phyloP scores from a whole-genome alignment of 2,113 vertebrate species.

The Leiothrix lutea region DNA sequence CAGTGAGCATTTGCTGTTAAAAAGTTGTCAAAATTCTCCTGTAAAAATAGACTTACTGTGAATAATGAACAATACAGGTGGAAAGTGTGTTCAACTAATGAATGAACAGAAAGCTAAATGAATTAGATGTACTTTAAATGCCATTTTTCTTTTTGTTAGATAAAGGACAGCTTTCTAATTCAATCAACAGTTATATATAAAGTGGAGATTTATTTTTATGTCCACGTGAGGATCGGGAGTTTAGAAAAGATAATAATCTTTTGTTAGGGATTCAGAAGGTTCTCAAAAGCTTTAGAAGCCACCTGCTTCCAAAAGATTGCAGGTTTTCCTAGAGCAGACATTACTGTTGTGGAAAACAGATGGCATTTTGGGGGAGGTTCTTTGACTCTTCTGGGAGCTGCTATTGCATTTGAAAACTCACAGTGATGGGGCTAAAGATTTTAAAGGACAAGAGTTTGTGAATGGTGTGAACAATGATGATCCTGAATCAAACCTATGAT shows the following conservation, averaged over 20 bases:
- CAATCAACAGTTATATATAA: background rate
- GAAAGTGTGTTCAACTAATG: slow-evolving; percentile 32
- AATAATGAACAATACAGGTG: slow-evolving; percentile 46
- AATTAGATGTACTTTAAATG: background rate
- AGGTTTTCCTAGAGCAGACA: background rate
- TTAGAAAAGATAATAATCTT: background rate
- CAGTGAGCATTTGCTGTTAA: slow-evolving; percentile 9
- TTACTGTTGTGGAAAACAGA: background rate
- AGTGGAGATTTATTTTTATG: background rate
- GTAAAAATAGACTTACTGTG: slow-evolving; percentile 33
- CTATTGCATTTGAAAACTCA: background rate
- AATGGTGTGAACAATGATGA: background rate
- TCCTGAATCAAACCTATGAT: background rate
- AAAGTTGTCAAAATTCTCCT: slow-evolving; percentile 53
- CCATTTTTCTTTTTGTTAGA: background rate
- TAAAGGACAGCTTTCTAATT: background rate
- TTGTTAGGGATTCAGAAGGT: background rate
- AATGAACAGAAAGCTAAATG: background rate
- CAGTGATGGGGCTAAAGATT: background rate
- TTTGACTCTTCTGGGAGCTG: background rate
- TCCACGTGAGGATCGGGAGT: background rate
- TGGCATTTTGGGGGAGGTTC: background rate
- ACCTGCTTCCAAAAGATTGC: background rate
- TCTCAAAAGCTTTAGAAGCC: background rate
- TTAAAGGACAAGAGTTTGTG: background rate